Evolutionary conservation across 35 echinoderm and acorn worm species (phyloP).

Genomic region (Lytechinus pictus): DNA sequence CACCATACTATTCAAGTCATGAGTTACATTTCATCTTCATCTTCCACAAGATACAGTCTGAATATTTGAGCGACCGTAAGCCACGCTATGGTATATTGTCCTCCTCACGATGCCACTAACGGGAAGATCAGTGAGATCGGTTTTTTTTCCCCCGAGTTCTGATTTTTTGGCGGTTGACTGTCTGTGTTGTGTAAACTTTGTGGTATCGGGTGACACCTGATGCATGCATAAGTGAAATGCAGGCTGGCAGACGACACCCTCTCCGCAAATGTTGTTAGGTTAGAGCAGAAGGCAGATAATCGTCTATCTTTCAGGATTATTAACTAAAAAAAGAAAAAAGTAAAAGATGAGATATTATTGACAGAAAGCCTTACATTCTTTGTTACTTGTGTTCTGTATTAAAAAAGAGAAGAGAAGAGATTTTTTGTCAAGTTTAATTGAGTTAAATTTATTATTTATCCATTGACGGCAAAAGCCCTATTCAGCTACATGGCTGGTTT

Average conservation of each 20-base stretch:
- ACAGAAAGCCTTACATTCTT: background rate
- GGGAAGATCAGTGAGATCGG: background rate
- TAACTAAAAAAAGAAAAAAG: background rate
- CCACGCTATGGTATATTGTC: background rate
- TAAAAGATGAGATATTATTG: background rate
- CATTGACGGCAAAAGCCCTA: too few species aligned
- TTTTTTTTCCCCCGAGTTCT: background rate
- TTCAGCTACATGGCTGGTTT: too few species aligned
- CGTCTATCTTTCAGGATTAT: background rate
- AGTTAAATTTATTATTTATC: too few species aligned
- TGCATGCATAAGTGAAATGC: slow-evolving; percentile 1
- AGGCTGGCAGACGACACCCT: background rate
- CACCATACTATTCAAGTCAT: background rate
- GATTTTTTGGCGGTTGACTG: background rate
- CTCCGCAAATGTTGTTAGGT: background rate
- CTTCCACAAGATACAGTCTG: background rate
- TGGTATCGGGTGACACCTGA: background rate
- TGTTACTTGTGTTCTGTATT: too few species aligned
- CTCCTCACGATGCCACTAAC: background rate
- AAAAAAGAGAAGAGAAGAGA: too few species aligned
- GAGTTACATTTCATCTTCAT: background rate
- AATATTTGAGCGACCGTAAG: background rate
- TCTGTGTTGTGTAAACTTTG: background rate
- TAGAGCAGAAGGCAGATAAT: background rate
- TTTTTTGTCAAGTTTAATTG: too few species aligned